These are phyloP conservation scores for Aplochiton taeniatus DNA, from an alignment of 2,797 vertebrate genomes.

Conservation along the genomic window DNA sequence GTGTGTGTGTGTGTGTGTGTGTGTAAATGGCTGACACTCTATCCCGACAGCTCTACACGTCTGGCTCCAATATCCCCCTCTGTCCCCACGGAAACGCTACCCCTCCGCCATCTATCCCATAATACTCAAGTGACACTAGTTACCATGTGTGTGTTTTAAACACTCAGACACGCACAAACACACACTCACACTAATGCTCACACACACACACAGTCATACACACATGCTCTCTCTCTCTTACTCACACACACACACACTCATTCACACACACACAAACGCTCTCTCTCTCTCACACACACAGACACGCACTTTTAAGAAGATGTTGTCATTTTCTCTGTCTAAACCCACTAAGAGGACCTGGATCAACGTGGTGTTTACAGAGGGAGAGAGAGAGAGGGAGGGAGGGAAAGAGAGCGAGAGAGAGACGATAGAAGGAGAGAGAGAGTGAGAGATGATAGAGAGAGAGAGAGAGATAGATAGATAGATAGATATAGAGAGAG, in stretches of 20 bases:
- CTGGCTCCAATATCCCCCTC: no score
- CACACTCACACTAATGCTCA: conserved; percentile 25
- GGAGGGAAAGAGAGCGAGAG: background rate
- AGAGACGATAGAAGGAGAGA: conserved; percentile 17
- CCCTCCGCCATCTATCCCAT: no score
- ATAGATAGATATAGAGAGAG: background rate
- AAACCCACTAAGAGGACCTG: background rate
- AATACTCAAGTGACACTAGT: no score
- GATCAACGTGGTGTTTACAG: background rate
- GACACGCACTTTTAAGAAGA: background rate
- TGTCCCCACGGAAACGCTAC: no score
- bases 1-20: conserved; percentile 10
- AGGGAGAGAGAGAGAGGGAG: background rate
- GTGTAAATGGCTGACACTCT: background rate
- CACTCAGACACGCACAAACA: background rate
- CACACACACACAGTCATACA: conserved; percentile 6
- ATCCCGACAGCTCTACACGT: no score
- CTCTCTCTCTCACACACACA: conserved; percentile 19
- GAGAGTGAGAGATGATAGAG: conserved; percentile 18
- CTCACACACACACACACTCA: conserved; percentile 46
- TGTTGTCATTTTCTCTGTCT: conserved; percentile 17
- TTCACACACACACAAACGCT: conserved; percentile 27
- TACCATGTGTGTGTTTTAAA: background rate
- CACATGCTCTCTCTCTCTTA: conserved; percentile 7
- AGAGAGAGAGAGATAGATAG: background rate